Evolutionary conservation across 2,797 vertebrate species (phyloP).

Genomic region (Sphenodon punctatus): DNA sequence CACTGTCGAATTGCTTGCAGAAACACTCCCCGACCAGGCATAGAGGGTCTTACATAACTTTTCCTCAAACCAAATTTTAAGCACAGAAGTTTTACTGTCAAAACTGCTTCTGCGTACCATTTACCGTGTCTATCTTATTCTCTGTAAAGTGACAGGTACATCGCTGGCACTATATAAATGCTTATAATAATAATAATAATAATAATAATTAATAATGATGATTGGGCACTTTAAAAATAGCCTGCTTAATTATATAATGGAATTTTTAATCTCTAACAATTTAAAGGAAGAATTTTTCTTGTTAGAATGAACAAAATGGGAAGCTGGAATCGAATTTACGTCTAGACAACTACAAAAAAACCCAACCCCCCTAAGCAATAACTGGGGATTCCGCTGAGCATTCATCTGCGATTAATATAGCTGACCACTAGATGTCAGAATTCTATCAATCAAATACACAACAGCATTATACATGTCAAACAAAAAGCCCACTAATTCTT

Average conservation of each 20-base stretch:
- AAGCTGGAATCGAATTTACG: too few relatives aligned
- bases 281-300: not conserved
- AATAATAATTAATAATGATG: too few relatives aligned
- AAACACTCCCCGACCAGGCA: too few relatives aligned
- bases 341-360: not conserved
- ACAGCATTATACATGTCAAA: not conserved
- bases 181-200: too few relatives aligned
- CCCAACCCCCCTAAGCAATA: too few relatives aligned
- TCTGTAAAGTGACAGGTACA: too few relatives aligned
- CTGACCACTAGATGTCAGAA: slow-evolving; percentile 8
- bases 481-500: not conserved
- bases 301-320: not conserved
- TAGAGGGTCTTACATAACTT: not conserved
- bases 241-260: not conserved
- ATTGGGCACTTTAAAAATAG: not conserved
- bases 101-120: not conserved
- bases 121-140: too few relatives aligned
- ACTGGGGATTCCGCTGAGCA: not conserved
- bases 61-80: not conserved
- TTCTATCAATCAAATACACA: not conserved
- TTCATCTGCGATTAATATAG: not conserved
- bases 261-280: not conserved
- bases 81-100: not conserved
- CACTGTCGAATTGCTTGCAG: too few relatives aligned
- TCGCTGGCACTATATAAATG: too few relatives aligned